These are phyloP conservation scores for Agrochola litura DNA, from an alignment of 2,888 invertebrate genomes.

Conservation along the genomic window DNA sequence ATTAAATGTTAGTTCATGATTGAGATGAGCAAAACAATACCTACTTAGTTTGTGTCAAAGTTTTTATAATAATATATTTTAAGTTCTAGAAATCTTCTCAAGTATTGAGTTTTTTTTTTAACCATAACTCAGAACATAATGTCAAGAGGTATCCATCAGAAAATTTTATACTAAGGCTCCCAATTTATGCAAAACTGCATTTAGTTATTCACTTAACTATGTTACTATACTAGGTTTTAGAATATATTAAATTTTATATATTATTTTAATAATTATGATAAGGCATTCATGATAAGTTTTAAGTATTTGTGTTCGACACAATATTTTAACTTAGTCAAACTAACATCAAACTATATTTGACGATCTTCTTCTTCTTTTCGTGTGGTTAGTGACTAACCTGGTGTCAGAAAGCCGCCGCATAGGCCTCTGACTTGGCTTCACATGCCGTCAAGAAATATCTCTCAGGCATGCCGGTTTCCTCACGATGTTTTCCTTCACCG, in stretches of 20 bases:
- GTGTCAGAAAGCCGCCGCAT: no score
- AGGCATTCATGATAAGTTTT: constrained; percentile 8
- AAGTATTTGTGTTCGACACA: constrained; percentile 32
- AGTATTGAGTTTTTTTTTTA: background rate
- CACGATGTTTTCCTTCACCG: no score
- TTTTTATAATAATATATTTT: background rate
- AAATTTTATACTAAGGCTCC: background rate
- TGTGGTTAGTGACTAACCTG: no score
- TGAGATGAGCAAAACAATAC: background rate
- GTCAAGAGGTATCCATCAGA: background rate
- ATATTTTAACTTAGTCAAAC: background rate
- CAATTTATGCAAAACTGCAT: background rate
- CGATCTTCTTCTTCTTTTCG: no score
- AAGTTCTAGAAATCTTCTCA: background rate
- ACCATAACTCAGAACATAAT: background rate
- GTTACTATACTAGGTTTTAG: background rate
- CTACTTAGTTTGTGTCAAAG: background rate
- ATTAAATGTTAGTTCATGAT: background rate
- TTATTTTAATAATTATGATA: background rate
- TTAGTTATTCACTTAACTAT: background rate
- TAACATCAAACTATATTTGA: background rate
- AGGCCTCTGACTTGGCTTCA: no score
- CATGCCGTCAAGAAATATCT: no score
- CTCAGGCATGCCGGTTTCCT: no score
- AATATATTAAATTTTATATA: constrained; percentile 24